Evolutionary conservation across 37 sponge, comb jelly and placozoan species (phyloP).

Genomic region (Eunapius fragilis): DNA sequence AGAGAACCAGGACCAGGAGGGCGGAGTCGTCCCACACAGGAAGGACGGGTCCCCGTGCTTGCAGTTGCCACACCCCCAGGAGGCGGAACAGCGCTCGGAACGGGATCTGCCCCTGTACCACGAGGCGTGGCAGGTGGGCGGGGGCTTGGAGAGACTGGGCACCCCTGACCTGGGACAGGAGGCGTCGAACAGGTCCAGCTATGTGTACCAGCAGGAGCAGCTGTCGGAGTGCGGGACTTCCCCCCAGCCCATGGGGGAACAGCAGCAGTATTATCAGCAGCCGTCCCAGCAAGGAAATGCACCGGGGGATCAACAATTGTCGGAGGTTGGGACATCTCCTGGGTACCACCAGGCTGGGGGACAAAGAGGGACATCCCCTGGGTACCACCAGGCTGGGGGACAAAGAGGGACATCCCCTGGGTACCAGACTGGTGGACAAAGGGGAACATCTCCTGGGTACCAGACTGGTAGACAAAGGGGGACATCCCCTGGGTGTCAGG

Average conservation of each 20-base stretch:
- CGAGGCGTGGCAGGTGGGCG: background rate
- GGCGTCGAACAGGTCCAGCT: background rate
- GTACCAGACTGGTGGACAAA: background rate
- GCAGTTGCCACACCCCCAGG: background rate
- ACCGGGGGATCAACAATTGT: background rate
- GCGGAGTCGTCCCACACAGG: background rate
- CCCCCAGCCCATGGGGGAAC: no score
- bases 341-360: background rate
- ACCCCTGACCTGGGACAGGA: background rate
- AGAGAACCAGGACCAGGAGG: background rate
- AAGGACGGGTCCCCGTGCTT: background rate
- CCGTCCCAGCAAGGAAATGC: background rate
- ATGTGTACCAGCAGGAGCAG: background rate
- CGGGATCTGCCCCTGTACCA: background rate
- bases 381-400: background rate
- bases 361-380: background rate
- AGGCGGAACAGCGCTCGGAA: background rate
- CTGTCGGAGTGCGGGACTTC: background rate
- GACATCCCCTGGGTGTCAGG: background rate
- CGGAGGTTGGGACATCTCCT: background rate
- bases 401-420: background rate
- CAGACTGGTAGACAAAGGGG: background rate
- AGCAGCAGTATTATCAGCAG: no score
- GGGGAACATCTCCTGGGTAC: background rate
- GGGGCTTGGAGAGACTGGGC: background rate